These are phyloP conservation scores for Ormyrus labotus DNA, from an alignment of 2,888 invertebrate genomes.

Conservation along the genomic window DNA sequence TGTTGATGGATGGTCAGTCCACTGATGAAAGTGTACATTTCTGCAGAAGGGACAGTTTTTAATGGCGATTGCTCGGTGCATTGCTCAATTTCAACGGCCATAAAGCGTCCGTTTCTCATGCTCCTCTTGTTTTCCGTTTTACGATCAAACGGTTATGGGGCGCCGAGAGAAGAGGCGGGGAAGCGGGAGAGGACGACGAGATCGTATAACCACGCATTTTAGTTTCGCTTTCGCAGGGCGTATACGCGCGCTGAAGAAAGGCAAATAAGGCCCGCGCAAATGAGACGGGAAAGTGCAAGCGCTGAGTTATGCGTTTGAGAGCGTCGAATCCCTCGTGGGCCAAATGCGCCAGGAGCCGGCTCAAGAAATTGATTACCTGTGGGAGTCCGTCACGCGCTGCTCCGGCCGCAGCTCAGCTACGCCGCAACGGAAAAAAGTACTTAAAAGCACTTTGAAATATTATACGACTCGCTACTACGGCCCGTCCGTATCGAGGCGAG, in stretches of 20 bases:
- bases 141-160: constrained; percentile 26
- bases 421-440: constrained; percentile 27
- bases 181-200: neutral
- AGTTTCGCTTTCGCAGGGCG: neutral
- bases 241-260: neutral
- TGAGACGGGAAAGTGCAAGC: neutral
- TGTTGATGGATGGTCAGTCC: constrained; percentile 14
- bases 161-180: neutral
- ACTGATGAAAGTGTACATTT: constrained; percentile 49
- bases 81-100: constrained; percentile 51
- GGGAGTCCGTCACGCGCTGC: constrained; percentile 34
- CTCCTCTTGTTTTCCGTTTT: constrained; percentile 39
- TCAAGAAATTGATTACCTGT: constrained; percentile 41
- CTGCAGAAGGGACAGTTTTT: constrained; percentile 51
- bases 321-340: constrained; percentile 13
- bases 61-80: constrained; percentile 48
- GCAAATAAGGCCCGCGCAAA: constrained; percentile 11
- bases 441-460: constrained; percentile 40
- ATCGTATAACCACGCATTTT: constrained; percentile 10
- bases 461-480: constrained; percentile 16
- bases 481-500: neutral
- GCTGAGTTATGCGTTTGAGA: constrained; percentile 4
- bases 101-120: constrained; percentile 46
- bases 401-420: neutral
- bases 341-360: neutral